Percentiles rank a stretch among this genome's conserved stretches.
Evolutionary conservation across 2,113 vertebrate genomes (phyloP).

Genomic region (Alligator sinensis): DNA sequence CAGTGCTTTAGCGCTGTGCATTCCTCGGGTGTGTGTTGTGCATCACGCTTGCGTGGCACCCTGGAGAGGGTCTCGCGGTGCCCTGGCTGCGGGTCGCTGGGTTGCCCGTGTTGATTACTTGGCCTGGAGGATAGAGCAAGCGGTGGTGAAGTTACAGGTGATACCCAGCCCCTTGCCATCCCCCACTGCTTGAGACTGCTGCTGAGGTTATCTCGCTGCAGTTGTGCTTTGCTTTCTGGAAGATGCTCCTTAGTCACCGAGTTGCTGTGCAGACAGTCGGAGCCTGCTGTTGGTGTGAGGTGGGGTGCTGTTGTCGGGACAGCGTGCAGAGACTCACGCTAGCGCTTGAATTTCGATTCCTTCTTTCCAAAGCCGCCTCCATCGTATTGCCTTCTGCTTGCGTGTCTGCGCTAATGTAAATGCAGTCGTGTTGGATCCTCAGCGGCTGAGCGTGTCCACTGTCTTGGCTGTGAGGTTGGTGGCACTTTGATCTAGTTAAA

Average conservation of each 20-base stretch:
- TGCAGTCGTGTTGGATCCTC: not conserved
- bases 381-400: not conserved
- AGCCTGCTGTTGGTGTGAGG: not conserved
- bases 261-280: not conserved
- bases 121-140: not conserved
- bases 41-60: too few relatives aligned
- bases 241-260: not conserved
- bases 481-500: not conserved
- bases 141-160: not conserved
- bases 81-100: too few relatives aligned
- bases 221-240: not conserved
- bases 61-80: too few relatives aligned
- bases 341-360: not conserved
- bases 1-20: too few relatives aligned
- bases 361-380: not conserved
- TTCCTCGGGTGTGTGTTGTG: too few relatives aligned
- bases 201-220: not conserved
- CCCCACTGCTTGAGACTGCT: not conserved
- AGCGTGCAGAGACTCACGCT: not conserved
- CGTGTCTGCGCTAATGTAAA: not conserved
- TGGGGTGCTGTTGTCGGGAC: not conserved
- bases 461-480: not conserved
- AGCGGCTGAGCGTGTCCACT: not conserved
- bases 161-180: not conserved
- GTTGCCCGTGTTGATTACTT: not conserved